A percentile compares a stretch with the other conserved stretches of the same genome.
phyloP scores from a whole-genome alignment of 2,888 invertebrate species.

The Laspeyria flexula region DNA sequence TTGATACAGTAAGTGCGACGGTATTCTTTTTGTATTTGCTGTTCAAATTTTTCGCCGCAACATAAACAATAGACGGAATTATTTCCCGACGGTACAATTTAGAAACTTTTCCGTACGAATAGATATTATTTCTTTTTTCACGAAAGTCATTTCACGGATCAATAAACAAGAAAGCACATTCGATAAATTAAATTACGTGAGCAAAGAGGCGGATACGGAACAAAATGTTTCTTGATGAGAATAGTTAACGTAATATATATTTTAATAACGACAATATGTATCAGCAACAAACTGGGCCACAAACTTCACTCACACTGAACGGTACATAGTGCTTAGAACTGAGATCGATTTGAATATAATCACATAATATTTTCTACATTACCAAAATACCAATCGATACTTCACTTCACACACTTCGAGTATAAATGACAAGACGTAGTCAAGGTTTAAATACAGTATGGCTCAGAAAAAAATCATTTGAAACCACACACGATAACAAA shows the following conservation, averaged over 20 bases:
- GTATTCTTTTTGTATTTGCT: slow-evolving; percentile 41
- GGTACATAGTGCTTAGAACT: too few species aligned
- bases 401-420: too few species aligned
- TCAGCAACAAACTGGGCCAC: not conserved
- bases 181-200: slow-evolving; percentile 51
- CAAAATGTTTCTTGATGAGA: slow-evolving; percentile 24
- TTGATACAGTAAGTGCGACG: slow-evolving; percentile 38
- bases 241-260: slow-evolving; percentile 7
- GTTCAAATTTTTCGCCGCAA: slow-evolving; percentile 17
- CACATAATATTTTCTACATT: too few species aligned
- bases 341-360: too few species aligned
- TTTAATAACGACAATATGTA: slow-evolving; percentile 4
- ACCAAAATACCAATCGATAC: too few species aligned
- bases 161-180: slow-evolving; percentile 51
- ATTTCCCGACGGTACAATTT: slow-evolving; percentile 59
- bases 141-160: slow-evolving; percentile 58
- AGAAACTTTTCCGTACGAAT: slow-evolving; percentile 53
- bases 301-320: too few species aligned
- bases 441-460: too few species aligned
- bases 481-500: too few species aligned
- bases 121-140: slow-evolving; percentile 37
- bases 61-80: slow-evolving; percentile 54
- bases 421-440: too few species aligned
- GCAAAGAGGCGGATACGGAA: slow-evolving; percentile 32
- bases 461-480: too few species aligned